A percentile compares a stretch with the other conserved stretches of the same genome.
phyloP scores from a whole-genome alignment of 2,113 vertebrate species.

The Pycnonotus jocosus region DNA sequence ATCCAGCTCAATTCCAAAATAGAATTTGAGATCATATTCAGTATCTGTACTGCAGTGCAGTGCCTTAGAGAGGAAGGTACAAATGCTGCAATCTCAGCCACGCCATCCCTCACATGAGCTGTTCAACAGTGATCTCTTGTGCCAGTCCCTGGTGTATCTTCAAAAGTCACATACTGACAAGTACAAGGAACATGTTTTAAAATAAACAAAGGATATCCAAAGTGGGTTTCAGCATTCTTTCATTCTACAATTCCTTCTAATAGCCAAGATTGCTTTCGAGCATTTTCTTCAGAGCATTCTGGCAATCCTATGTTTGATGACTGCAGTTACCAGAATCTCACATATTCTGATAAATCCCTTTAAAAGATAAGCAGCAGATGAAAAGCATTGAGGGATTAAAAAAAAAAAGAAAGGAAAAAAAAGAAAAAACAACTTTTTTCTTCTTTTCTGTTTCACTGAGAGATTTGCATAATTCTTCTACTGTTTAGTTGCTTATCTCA shows the following conservation, averaged over 20 bases:
- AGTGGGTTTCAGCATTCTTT: background rate
- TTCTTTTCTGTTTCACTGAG: background rate
- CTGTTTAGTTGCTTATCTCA: background rate
- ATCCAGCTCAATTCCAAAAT: conserved; percentile 13
- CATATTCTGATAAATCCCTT: background rate
- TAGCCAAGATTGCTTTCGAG: background rate
- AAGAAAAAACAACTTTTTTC: background rate
- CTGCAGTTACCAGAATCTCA: background rate
- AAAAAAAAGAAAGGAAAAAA: background rate
- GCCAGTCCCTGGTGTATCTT: background rate
- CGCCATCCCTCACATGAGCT: background rate
- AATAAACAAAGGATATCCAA: background rate
- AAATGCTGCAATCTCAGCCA: conserved; percentile 50
- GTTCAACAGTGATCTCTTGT: conserved; percentile 2
- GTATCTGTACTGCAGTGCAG: conserved; percentile 54
- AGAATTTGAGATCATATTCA: conserved; percentile 29
- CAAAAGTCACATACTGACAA: background rate
- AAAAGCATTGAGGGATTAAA: background rate
- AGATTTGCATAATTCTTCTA: background rate
- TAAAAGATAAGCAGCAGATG: background rate
- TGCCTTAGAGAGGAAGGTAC: conserved; percentile 27
- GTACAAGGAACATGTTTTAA: background rate
- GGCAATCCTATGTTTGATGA: background rate
- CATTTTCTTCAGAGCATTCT: background rate
- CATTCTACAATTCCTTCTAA: background rate